These are phyloP conservation scores for Oncorhynchus clarkii DNA, from an alignment of 2,113 vertebrate species.

Conservation along the genomic window DNA sequence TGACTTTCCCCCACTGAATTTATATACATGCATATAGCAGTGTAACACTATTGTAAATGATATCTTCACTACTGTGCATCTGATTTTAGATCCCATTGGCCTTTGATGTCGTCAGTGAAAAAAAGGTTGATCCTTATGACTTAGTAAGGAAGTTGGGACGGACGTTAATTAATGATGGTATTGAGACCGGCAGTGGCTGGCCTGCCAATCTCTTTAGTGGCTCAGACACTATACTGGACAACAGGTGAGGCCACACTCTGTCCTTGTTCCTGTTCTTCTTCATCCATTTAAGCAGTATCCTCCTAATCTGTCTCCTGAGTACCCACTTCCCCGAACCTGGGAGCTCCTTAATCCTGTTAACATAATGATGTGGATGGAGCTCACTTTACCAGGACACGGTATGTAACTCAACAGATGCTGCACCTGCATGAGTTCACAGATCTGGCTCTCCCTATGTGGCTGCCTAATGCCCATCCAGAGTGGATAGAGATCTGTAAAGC, in stretches of 20 bases:
- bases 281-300: neutral
- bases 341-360: slow-evolving; percentile 34
- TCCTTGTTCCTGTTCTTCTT: slow-evolving; percentile 7
- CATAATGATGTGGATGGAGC: neutral
- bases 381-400: neutral
- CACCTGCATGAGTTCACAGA: slow-evolving; percentile 7
- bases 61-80: neutral
- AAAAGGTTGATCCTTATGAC: neutral
- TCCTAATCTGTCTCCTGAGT: neutral
- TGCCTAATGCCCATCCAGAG: neutral
- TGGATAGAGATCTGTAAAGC: slow-evolving; percentile 9
- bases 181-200: neutral
- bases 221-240: neutral
- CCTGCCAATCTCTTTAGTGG: neutral
- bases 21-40: neutral
- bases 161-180: neutral
- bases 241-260: neutral
- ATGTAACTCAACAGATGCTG: slow-evolving; percentile 7
- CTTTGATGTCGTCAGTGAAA: neutral
- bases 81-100: neutral
- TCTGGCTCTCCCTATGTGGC: neutral
- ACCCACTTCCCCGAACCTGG: neutral
- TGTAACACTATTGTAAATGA: neutral
- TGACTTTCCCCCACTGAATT: neutral
- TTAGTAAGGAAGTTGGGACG: neutral